Conservation (phyloP, 2,888 invertebrate species). For the Spialia ferax region DNA sequence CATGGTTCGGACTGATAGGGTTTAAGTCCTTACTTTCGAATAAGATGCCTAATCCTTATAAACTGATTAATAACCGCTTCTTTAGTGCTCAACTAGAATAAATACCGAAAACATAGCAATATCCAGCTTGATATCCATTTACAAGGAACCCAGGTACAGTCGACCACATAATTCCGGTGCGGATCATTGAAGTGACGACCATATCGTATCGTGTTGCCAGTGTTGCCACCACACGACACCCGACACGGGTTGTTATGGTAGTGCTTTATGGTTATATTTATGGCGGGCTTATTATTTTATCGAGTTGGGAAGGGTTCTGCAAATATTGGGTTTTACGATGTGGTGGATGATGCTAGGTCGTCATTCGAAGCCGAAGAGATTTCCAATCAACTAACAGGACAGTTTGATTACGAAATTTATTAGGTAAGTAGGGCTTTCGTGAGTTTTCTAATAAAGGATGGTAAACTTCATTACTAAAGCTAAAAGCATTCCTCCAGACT, state of each 20-base stretch:
- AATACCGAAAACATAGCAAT: conserved; percentile 27
- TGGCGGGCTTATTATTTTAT: conserved; percentile 10
- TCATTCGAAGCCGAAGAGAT: too few relatives aligned
- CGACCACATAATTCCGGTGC: conserved; percentile 57
- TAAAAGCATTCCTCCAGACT: conserved; percentile 21
- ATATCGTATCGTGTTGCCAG: conserved; percentile 47
- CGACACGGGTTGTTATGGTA: conserved; percentile 45
- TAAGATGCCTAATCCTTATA: too few relatives aligned
- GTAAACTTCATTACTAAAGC: conserved; percentile 7
- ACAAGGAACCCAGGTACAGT: conserved; percentile 48
- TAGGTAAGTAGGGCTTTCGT: too few relatives aligned
- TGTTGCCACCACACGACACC: conserved; percentile 53
- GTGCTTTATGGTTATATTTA: conserved; percentile 32
- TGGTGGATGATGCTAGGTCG: not conserved
- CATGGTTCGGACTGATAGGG: too few relatives aligned
- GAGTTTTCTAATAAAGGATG: not conserved
- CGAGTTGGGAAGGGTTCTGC: not conserved
- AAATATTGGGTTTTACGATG: not conserved
- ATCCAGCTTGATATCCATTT: conserved; percentile 35
- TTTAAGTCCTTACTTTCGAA: too few relatives aligned
- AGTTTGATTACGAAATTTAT: too few relatives aligned
- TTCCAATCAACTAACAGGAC: too few relatives aligned
- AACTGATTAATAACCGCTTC: too few relatives aligned
- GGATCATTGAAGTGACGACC: conserved; percentile 44
- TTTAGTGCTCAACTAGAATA: not conserved